Evolutionary conservation across 2,797 vertebrate genomes (phyloP).

Genomic region (Tenualosa ilisha): DNA sequence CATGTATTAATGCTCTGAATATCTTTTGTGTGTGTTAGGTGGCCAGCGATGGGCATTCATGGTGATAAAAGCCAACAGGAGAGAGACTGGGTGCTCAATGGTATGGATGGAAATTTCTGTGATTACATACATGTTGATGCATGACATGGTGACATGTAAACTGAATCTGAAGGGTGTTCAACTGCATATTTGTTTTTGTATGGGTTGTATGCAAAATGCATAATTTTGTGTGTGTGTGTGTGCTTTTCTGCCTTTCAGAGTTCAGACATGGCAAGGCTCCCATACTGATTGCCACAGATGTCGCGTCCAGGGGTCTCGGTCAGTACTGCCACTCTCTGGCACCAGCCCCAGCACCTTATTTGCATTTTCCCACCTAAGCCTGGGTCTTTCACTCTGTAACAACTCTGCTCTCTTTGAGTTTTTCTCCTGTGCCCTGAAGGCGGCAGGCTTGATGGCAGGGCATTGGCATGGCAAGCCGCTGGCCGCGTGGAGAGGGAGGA

Average conservation of each 20-base stretch:
- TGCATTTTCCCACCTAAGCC: slow-evolving; percentile 49
- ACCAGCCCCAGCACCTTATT: slow-evolving; percentile 24
- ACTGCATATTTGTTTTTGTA: not conserved
- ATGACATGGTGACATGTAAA: too few relatives aligned
- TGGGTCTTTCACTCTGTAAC: slow-evolving; percentile 83
- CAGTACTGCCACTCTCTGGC: slow-evolving; percentile 58
- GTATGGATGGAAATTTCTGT: slow-evolving; percentile 62
- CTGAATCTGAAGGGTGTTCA: too few relatives aligned
- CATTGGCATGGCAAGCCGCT: slow-evolving; percentile 98
- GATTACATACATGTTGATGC: too few relatives aligned
- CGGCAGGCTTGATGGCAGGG: slow-evolving; percentile 98
- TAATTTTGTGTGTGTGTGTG: not conserved
- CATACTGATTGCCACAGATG: slow-evolving; percentile 98
- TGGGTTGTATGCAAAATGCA: too few relatives aligned
- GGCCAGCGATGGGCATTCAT: slow-evolving; percentile 98
- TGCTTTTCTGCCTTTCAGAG: slow-evolving; percentile 69
- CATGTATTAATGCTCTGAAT: not conserved
- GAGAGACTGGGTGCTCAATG: slow-evolving; percentile 97
- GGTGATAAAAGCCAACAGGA: slow-evolving; percentile 99
- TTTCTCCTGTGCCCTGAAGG: slow-evolving; percentile 90
- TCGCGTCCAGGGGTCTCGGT: slow-evolving; percentile 99
- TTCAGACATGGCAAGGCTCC: slow-evolving; percentile 98
- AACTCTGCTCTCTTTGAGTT: slow-evolving; percentile 94
- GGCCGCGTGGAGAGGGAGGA: slow-evolving; percentile 86
- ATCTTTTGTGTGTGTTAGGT: slow-evolving; percentile 67